Evolutionary conservation across 1,140 invertebrate species (phyloP).

Genomic region (Drosophila tsacasi): DNA sequence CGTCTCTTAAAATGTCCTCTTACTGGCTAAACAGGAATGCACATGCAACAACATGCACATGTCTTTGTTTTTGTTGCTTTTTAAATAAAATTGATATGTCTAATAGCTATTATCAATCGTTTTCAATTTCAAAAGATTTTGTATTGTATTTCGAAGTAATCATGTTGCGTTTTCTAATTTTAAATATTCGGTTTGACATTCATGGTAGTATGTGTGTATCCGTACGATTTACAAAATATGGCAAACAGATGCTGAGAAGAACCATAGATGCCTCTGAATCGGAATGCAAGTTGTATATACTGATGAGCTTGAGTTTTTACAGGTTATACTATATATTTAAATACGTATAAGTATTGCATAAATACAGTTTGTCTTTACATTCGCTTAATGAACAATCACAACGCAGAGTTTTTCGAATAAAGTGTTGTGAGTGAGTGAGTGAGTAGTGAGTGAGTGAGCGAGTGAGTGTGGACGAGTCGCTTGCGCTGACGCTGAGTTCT

Average conservation of each 20-base stretch:
- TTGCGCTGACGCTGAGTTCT: conserved; percentile 59
- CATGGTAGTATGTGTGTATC: conserved; percentile 46
- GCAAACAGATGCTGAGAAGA: conserved; percentile 50
- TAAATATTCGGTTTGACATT: conserved; percentile 37
- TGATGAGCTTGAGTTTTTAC: conserved; percentile 51
- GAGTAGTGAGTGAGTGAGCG: conserved; percentile 31
- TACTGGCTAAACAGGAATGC: conserved; percentile 70
- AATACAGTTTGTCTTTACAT: conserved; percentile 61
- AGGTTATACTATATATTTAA: conserved; percentile 33
- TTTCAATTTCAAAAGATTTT: conserved; percentile 77
- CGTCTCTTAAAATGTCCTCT: conserved; percentile 57
- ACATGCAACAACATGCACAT: conserved; percentile 46
- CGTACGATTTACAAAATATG: conserved; percentile 48
- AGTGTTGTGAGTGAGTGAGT: conserved; percentile 46
- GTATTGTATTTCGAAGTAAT: conserved; percentile 75
- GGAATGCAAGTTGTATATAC: conserved; percentile 55
- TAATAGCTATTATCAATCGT: conserved; percentile 85
- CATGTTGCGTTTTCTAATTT: conserved; percentile 50
- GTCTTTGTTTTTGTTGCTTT: conserved; percentile 34
- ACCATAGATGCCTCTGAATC: conserved; percentile 25
- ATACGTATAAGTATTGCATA: conserved; percentile 57
- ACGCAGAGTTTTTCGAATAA: conserved; percentile 84
- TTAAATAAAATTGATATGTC: conserved; percentile 85
- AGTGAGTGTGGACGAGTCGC: conserved; percentile 25
- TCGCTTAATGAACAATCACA: conserved; percentile 85